Evolutionary conservation across 2,888 invertebrate genomes (phyloP), one percentile per base, ranked within the genome.

Genomic region (Lagria hirta): DNA sequence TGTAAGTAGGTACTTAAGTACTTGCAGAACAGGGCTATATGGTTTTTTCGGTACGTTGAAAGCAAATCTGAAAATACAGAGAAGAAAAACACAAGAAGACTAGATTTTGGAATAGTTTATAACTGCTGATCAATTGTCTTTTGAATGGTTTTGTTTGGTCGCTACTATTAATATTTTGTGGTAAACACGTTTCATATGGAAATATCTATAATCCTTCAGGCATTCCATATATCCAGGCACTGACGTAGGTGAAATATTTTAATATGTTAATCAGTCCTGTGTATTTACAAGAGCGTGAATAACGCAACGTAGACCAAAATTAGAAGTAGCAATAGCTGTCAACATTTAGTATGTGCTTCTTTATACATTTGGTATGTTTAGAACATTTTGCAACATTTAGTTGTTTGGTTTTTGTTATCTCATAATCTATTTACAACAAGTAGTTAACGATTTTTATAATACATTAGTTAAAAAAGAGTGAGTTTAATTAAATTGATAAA

Each of bases 181-280:
- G 29, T 33, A 46, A 41, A 35, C 30, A 29, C 46, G 30, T 38
- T 11, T 13, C 13, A 37, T n/a, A 29, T 11, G 23, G 36, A 37
- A 35, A 18, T 14, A 24, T 13, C 8, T 11, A 23, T 38, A 24
- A 33, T 36, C 27, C 28, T 36, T 43, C 49, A 53, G 50, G 52
- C 52, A 56, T 54, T 52, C 51, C 55, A 49, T 58, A 53, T 57
- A 56, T 62, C 60, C 65, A 66, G 66, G 65, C 66, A 66, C 66
- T 66, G 66, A 65, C 57, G 64, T 60, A 62, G 65, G 56, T 62
- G 58, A 60, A 61, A 58, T 58, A 56, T 58, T 53, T 51, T 58
- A 43, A 30, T 36, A 26, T 17, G 48, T 45, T 52, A 45, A 61
- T 63, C 65, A 65, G 65, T 65, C 57, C 60, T 55, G 65, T 66